Conservation (phyloP, 1,140 invertebrate species). For the Drosophila yakuba region DNA sequence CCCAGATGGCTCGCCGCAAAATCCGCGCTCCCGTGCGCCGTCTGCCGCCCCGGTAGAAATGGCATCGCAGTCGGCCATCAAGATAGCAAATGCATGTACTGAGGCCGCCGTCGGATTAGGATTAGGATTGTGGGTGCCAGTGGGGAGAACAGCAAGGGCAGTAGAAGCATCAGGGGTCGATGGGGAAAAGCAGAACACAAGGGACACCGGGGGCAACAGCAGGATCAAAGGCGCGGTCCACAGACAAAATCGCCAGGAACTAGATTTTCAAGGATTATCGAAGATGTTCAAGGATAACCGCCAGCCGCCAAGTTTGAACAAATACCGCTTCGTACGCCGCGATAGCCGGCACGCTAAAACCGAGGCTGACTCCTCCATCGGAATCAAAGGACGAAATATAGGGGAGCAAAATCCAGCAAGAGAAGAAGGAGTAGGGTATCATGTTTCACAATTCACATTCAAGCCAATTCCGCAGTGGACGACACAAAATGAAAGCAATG, state of each 20-base stretch:
- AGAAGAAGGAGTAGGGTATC: too few relatives aligned
- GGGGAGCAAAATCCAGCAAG: not conserved
- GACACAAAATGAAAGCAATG: too few relatives aligned
- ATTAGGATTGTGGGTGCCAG: not conserved
- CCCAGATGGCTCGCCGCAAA: constrained; percentile 54
- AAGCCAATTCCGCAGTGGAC: too few relatives aligned
- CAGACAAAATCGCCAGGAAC: constrained; percentile 2
- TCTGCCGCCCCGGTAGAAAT: constrained; percentile 69
- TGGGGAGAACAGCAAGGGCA: not conserved
- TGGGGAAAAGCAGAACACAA: not conserved
- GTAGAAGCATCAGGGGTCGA: not conserved
- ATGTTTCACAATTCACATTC: too few relatives aligned
- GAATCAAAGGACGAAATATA: not conserved
- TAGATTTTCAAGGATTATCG: not conserved
- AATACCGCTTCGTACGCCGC: constrained; percentile 53
- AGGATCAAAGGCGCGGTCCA: not conserved
- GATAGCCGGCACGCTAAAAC: not conserved
- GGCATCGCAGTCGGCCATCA: constrained; percentile 40
- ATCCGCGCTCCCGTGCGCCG: constrained; percentile 60
- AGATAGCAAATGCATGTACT: constrained; percentile 30
- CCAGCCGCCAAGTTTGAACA: constrained; percentile 16
- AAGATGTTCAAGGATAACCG: constrained; percentile 4
- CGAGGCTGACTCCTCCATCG: not conserved
- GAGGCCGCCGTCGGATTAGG: constrained; percentile 13
- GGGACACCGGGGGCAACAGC: not conserved